Evolutionary conservation across 2,113 vertebrate species (phyloP), one percentile per base, ranked within the genome.

Genomic region (Passer domesticus): DNA sequence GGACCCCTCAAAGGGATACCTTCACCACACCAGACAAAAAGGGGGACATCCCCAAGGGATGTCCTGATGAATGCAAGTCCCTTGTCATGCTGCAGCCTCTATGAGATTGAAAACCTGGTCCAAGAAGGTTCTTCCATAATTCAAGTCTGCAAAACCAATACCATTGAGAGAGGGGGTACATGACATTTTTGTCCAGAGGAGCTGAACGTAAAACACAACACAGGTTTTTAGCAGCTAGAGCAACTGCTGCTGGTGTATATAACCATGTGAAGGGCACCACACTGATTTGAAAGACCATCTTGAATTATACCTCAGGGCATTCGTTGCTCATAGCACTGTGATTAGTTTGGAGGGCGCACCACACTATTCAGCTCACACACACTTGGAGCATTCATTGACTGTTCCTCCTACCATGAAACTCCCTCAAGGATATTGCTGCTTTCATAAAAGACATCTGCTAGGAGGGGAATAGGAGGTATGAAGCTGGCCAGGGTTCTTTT

Each of bases 191-290:
- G 25, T 89, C 8, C 9, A 30, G 46, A 83, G 53, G 19, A 69
- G 28, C 20, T 23, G 15, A 58, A 2, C 21, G 23, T 74, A 77
- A 81, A 83, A 41, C 10, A 46, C 58, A 70, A 22, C 30, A 66
- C 2, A 14, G 35, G 18, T 41, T 86, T 80, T 92, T 47, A 77
- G 23, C 31, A 62, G 41, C 17, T 43, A 62, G 17, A 62, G 41
- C 0, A 3, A 41, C 18, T 72, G 53, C 22, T 82, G 39, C 33
- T 64, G 41, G 24, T 73, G 28, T 75, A 16, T 27, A 19, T 13
- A 49, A 41, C 12, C 50, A 47, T 0, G 1, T 1, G 2, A 89
- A 89, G 30, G n/a, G 8, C 25, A 3, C 15, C 43, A 46, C 1
- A 2, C 15, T 49, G n/a, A 58, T 53, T 52, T 24, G 3, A 63